phyloP scores from a whole-genome alignment of 2,797 vertebrate species.

The Spatula clypeata region DNA sequence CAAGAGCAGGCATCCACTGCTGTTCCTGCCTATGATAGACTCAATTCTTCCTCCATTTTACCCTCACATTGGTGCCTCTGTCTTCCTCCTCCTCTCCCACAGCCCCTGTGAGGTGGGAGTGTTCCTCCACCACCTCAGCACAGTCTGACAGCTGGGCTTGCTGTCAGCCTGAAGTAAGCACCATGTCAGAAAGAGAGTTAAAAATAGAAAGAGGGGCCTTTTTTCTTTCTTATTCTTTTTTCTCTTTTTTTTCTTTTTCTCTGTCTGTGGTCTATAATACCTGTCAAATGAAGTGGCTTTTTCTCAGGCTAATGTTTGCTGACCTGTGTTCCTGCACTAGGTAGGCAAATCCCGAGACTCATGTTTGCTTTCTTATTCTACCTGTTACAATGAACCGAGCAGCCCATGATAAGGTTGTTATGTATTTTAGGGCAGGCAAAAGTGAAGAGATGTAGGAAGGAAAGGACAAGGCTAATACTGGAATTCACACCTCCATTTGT shows the following conservation, averaged over 20 bases:
- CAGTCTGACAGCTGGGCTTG: neutral
- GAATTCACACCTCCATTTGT: neutral
- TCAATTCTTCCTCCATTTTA: neutral
- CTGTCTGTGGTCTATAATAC: neutral
- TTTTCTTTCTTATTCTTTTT: neutral
- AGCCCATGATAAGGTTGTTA: neutral
- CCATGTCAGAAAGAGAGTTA: neutral
- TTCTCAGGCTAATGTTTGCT: neutral
- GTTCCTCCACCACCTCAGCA: fast-evolving
- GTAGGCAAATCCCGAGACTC: neutral
- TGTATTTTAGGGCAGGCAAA: neutral
- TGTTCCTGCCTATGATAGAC: neutral
- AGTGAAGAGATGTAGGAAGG: neutral
- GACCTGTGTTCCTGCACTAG: neutral
- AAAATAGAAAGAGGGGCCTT: neutral
- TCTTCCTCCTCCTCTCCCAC: neutral
- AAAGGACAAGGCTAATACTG: neutral
- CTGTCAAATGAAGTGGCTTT: neutral
- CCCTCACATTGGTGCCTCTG: fast-evolving
- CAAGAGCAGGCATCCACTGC: neutral
- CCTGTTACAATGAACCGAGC: neutral
- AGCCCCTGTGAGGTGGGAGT: neutral
- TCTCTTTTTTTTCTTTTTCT: neutral
- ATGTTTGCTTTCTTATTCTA: neutral
- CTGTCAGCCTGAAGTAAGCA: neutral